phyloP scores from a whole-genome alignment of 2,113 vertebrate genomes.

The Rhodinocichla rosea region DNA sequence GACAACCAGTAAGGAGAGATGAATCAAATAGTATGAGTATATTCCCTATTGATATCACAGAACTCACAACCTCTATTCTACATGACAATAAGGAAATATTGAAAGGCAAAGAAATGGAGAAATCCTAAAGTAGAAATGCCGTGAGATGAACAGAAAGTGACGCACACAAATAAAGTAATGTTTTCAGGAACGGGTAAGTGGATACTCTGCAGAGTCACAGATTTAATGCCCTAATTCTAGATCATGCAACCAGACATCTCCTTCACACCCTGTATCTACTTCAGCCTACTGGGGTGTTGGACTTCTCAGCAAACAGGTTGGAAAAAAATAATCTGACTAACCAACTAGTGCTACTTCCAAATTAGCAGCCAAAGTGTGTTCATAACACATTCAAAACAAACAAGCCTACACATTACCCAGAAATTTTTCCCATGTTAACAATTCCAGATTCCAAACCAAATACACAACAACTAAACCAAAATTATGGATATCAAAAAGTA shows the following conservation, averaged over 20 bases:
- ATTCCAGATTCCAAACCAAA: constrained; percentile 53
- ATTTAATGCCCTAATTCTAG: background rate
- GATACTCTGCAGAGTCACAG: background rate
- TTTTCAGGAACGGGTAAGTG: background rate
- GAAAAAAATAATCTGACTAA: constrained; percentile 31
- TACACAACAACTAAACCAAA: constrained; percentile 34
- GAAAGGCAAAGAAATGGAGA: background rate
- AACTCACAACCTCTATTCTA: background rate
- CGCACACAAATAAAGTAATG: background rate
- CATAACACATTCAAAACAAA: constrained; percentile 66
- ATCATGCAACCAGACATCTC: background rate
- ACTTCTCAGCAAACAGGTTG: background rate
- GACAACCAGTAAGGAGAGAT: background rate
- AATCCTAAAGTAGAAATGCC: background rate
- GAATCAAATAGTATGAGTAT: background rate
- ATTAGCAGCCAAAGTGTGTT: constrained; percentile 53
- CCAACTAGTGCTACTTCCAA: background rate
- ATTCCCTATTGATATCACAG: rapidly evolving
- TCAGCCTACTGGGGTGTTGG: background rate
- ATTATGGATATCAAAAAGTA: constrained; percentile 4
- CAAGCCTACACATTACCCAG: constrained; percentile 56
- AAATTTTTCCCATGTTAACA: constrained; percentile 44
- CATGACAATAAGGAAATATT: background rate
- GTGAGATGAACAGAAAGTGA: background rate
- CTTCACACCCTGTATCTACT: background rate